These are phyloP conservation scores for Pangasius djambal DNA, from an alignment of 2,797 vertebrate genomes.

Conservation along the genomic window DNA sequence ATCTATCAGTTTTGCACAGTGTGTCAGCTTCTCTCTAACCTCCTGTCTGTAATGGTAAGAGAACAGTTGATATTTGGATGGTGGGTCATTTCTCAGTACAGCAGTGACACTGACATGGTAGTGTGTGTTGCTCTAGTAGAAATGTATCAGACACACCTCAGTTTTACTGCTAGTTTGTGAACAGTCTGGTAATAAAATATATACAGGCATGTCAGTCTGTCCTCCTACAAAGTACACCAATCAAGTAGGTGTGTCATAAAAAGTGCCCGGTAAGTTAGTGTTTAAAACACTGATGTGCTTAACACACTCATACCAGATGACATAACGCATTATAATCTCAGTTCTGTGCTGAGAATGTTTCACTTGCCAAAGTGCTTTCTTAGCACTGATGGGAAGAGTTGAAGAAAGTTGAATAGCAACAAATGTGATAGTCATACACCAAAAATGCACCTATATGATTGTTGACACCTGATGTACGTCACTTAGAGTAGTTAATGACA, in stretches of 20 bases:
- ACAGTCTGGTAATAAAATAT: not conserved
- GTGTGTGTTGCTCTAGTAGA: not conserved
- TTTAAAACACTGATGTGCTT: not conserved
- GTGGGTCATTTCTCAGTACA: not conserved
- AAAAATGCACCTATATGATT: not conserved
- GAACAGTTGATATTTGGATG: not conserved
- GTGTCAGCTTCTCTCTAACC: not conserved
- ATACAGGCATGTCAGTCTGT: not conserved
- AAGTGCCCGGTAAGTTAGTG: not conserved
- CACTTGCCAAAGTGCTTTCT: not conserved
- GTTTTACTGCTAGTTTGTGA: conserved; percentile 2
- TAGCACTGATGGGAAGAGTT: not conserved
- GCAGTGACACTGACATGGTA: not conserved
- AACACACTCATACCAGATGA: not conserved
- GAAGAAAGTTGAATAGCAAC: not conserved
- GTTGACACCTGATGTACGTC: not conserved
- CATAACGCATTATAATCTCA: not conserved
- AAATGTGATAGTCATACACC: not conserved
- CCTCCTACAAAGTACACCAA: not conserved
- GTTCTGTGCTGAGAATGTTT: not conserved
- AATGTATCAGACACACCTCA: not conserved
- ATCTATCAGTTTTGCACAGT: not conserved
- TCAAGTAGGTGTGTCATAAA: not conserved
- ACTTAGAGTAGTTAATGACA: not conserved
- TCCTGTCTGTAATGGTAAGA: not conserved